Conservation (phyloP, 1,140 invertebrate genomes). For the Oreohelix idahoensis region DNA sequence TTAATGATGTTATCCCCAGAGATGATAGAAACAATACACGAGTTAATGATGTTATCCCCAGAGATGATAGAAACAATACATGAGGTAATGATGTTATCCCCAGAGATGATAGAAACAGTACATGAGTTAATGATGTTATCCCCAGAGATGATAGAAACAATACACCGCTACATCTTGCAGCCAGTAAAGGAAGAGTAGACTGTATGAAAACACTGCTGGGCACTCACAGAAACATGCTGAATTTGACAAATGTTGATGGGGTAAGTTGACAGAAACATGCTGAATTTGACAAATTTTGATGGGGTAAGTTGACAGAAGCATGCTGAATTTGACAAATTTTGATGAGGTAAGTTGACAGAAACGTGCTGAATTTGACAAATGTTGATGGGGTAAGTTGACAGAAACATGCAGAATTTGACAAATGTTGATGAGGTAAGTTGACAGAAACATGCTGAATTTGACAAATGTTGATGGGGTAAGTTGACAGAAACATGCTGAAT, state of each 20-base stretch:
- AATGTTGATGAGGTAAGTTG: no score
- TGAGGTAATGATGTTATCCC: no score
- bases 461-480: slow-evolving; percentile 89
- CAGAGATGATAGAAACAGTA: no score
- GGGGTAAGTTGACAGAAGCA: slow-evolving; percentile 83
- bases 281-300: slow-evolving; percentile 88
- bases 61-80: no score
- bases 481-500: no score
- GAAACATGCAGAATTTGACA: no score
- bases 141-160: slow-evolving; percentile 84
- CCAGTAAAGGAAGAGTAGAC: slow-evolving; percentile 85
- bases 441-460: slow-evolving; percentile 87
- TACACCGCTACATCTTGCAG: slow-evolving; percentile 87
- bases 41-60: no score
- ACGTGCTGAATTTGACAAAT: slow-evolving; percentile 86
- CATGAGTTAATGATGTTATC: no score
- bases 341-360: slow-evolving; percentile 84
- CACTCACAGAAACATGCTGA: slow-evolving; percentile 86
- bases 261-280: slow-evolving; percentile 83
- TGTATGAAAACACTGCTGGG: slow-evolving; percentile 85
- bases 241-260: slow-evolving; percentile 88
- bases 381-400: slow-evolving; percentile 85
- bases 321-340: slow-evolving; percentile 87
- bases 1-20: no score
- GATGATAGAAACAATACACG: no score